phyloP scores from a whole-genome alignment of 1,140 invertebrate genomes.

The Rhagoletis pomonella region DNA sequence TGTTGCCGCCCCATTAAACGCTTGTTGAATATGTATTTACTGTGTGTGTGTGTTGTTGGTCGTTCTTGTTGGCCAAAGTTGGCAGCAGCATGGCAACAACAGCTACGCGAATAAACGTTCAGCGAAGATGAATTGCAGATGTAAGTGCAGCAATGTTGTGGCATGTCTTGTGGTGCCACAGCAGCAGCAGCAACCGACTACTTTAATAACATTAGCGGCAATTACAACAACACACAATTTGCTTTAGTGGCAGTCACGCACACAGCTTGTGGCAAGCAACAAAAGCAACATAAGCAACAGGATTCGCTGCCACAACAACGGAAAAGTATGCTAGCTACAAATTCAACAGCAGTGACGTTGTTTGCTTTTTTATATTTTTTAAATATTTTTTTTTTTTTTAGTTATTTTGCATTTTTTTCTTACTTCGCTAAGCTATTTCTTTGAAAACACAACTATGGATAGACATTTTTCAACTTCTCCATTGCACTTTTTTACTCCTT shows the following conservation, averaged over 20 bases:
- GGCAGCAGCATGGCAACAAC: not conserved
- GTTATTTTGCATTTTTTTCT: not conserved
- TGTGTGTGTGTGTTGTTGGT: not conserved
- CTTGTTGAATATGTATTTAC: constrained; percentile 15
- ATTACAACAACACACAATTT: constrained; percentile 19
- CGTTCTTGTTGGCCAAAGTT: constrained; percentile 40
- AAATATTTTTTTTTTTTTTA: not conserved
- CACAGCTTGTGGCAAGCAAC: not conserved
- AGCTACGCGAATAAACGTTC: not conserved
- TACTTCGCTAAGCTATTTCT: not conserved
- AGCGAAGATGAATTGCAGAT: constrained; percentile 42
- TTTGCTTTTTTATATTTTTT: constrained; percentile 16
- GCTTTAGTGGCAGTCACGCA: not conserved
- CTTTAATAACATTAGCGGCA: constrained; percentile 43
- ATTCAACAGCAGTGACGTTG: not conserved
- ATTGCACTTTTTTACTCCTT: no score
- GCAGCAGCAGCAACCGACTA: not conserved
- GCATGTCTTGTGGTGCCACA: not conserved
- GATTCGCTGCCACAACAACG: not conserved
- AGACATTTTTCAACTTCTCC: not conserved
- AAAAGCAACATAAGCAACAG: not conserved
- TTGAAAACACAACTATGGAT: not conserved
- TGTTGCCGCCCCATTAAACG: constrained; percentile 48
- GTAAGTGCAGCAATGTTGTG: constrained; percentile 12
- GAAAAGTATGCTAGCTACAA: not conserved